Base-by-base conservation (phyloP, 2,797 vertebrate species). In the Staurois parvus region DNA sequence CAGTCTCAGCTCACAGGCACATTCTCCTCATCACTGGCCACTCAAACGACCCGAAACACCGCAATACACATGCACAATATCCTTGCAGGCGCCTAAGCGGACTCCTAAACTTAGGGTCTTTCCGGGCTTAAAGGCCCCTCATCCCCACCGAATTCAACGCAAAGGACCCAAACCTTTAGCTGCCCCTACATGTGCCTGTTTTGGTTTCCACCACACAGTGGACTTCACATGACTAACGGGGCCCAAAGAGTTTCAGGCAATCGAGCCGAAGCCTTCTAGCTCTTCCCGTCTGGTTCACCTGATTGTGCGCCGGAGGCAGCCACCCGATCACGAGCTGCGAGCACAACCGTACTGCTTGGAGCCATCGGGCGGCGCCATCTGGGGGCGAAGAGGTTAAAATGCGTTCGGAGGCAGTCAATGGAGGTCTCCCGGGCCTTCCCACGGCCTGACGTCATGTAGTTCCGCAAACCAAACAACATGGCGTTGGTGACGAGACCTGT, bases 361-460 rank as follows among this genome's bases (percentile, higher is more conserved):
- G 26, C 67, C 76, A 73, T 79, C 69, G 28, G 76, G 76, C 56
- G 56, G 69, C 76, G 69, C 83, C 83, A 85, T 84, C 28, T 69
- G 83, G 68, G 52, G 28, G 64, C 9, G 76, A 79, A 79, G 64
- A 73, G 52, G 76, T 79, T 85, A 85, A 79, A 84, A 76, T 70
- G 76, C 69, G 83, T 74, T 74, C 13, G 52, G 80, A 67, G 34
- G 68, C n/a, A 29, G 56, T 73, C 83, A 32, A 10, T 34, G 34
- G 52, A 56, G 69, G 56, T 17, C 34, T 77, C 74, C 34, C 48
- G 83, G 48, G 68, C 12, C 56, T 79, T 52, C 76, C 83, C 68
- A 37, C 42, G 37, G 59, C 28, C 21, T 85, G 76, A 85, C 83
- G 83, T 85, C 76, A 73, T 30, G 29, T 10, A 30, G 29, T 28